phyloP scores from a whole-genome alignment of 1,140 invertebrate species.

The Drosophila setifemur region DNA sequence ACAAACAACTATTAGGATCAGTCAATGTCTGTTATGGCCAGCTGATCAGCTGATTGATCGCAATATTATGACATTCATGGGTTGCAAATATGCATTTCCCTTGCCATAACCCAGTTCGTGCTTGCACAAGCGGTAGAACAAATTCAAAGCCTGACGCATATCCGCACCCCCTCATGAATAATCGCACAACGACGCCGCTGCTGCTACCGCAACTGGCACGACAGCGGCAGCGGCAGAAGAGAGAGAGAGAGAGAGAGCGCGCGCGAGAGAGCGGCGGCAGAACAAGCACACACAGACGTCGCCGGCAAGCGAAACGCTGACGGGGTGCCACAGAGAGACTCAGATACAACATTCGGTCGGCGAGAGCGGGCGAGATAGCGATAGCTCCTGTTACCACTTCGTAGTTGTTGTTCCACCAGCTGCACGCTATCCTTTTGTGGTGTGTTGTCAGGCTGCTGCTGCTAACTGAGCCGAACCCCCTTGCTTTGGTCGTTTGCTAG shows the following conservation, averaged over 20 bases:
- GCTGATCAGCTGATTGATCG: not conserved
- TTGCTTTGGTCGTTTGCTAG: not conserved
- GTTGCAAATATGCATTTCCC: slow-evolving; percentile 1
- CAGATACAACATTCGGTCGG: slow-evolving; percentile 20
- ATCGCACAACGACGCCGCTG: slow-evolving; percentile 20
- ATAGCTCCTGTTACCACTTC: slow-evolving; percentile 27
- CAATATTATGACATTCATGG: too few species aligned
- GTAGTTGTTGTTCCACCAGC: slow-evolving; percentile 24
- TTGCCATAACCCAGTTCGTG: not conserved
- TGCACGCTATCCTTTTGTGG: slow-evolving; percentile 34
- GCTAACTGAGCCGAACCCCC: slow-evolving; percentile 11
- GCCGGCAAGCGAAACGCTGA: slow-evolving; percentile 39
- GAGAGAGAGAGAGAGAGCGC: not conserved
- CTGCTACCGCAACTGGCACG: slow-evolving; percentile 6
- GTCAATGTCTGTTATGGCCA: too few species aligned
- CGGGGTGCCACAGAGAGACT: slow-evolving; percentile 56
- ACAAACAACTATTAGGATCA: too few species aligned
- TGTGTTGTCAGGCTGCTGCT: slow-evolving; percentile 19
- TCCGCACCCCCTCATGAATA: slow-evolving; percentile 19
- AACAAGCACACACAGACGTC: slow-evolving; percentile 56
- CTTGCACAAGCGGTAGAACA: slow-evolving; percentile 6
- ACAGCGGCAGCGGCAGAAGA: not conserved
- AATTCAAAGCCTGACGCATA: slow-evolving; percentile 22
- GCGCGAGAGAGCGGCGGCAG: slow-evolving; percentile 39
- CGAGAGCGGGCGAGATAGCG: slow-evolving; percentile 20